Evolutionary conservation across 2,113 vertebrate species (phyloP).

Genomic region (Cebus imitator): DNA sequence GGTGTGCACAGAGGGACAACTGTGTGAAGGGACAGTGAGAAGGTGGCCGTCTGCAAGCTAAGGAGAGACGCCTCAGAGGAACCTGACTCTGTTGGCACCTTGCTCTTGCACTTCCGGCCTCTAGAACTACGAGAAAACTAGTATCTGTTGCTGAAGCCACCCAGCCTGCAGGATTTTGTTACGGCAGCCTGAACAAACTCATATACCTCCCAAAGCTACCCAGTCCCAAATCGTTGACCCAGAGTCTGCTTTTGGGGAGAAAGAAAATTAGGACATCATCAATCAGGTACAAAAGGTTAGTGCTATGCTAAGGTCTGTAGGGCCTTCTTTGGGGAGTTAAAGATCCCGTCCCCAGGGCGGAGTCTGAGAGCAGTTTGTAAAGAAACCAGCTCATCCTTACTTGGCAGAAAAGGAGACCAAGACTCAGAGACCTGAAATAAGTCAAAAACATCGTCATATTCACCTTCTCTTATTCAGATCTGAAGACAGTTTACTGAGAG

Average conservation of each 20-base stretch:
- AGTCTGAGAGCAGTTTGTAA: slow-evolving; percentile 14
- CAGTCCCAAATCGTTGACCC: neutral
- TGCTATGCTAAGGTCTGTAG: neutral
- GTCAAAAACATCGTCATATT: neutral
- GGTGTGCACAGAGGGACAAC: too few species aligned
- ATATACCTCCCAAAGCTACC: neutral
- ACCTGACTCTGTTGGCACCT: neutral
- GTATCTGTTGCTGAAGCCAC: neutral
- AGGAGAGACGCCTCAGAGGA: neutral
- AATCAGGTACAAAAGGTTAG: neutral
- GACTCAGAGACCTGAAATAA: neutral
- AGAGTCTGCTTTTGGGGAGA: neutral
- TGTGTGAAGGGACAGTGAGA: neutral
- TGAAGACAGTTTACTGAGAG: neutral
- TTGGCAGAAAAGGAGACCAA: slow-evolving; percentile 18
- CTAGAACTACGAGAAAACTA: neutral
- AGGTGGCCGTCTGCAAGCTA: neutral
- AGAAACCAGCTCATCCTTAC: neutral
- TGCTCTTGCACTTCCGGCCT: neutral
- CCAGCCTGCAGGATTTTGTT: neutral
- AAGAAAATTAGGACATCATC: neutral
- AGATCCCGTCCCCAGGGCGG: neutral
- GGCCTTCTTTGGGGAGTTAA: neutral
- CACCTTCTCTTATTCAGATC: neutral
- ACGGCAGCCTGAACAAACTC: neutral